phyloP scores from a whole-genome alignment of 2,888 invertebrate species.

The Choristoneura rosaceana region DNA sequence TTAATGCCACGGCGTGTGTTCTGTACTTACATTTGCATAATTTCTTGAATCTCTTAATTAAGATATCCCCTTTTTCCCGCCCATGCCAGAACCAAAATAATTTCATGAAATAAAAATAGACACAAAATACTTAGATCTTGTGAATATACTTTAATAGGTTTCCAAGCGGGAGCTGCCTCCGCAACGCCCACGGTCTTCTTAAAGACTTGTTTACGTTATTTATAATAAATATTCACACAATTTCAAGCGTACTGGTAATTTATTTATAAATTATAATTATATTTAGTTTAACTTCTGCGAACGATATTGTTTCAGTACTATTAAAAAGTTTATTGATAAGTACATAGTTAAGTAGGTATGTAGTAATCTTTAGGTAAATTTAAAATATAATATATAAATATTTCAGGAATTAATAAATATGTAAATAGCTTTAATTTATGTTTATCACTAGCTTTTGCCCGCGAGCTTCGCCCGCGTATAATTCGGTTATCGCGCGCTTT shows the following conservation, averaged over 20 bases:
- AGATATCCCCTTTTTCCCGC: conserved; percentile 38
- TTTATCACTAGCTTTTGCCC: too few relatives aligned
- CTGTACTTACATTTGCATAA: conserved; percentile 61
- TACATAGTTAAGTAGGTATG: too few relatives aligned
- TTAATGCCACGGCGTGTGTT: conserved; percentile 63
- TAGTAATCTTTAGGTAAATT: too few relatives aligned
- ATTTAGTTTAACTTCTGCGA: not conserved
- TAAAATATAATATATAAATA: too few relatives aligned
- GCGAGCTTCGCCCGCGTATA: too few relatives aligned
- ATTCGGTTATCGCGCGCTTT: too few relatives aligned
- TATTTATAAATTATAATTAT: conserved; percentile 2
- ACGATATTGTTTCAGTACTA: not conserved
- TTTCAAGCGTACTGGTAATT: not conserved
- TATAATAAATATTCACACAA: not conserved
- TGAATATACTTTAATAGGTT: conserved; percentile 1
- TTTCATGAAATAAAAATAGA: conserved; percentile 9
- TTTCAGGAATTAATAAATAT: too few relatives aligned
- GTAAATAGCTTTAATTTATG: too few relatives aligned
- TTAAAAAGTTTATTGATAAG: not conserved
- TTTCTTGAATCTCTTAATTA: conserved; percentile 62
- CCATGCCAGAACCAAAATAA: conserved; percentile 10
- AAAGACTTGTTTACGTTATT: conserved; percentile 13
- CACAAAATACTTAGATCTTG: not conserved
- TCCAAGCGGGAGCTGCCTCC: not conserved
- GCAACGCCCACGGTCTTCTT: conserved; percentile 9